Conservation (phyloP, 2,113 vertebrate genomes). For the Prionailurus bengalensis region DNA sequence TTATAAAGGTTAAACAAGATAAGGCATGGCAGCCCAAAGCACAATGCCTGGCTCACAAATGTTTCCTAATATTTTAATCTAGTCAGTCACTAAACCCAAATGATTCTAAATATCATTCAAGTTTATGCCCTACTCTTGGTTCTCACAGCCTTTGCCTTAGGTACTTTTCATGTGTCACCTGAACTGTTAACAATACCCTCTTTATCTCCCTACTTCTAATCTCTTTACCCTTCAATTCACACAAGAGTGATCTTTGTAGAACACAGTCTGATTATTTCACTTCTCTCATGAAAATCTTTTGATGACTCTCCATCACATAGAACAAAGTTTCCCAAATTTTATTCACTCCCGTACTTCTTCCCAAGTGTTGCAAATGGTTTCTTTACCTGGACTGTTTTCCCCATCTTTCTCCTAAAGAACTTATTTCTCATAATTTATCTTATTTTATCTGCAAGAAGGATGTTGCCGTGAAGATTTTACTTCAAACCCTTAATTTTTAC, state of each 20-base stretch:
- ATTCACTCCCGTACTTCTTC: background rate
- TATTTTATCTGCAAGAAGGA: background rate
- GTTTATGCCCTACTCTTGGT: background rate
- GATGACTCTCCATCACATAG: background rate
- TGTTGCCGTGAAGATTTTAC: background rate
- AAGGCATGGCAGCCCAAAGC: background rate
- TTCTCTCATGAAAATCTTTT: background rate
- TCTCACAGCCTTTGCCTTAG: background rate
- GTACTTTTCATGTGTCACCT: background rate
- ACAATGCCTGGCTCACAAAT: background rate
- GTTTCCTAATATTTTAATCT: background rate
- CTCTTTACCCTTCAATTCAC: background rate
- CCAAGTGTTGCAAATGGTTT: background rate
- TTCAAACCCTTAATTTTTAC: background rate
- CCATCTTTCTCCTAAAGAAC: background rate
- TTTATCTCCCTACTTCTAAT: background rate
- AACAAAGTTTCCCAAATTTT: background rate
- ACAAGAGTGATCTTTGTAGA: background rate
- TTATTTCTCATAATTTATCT: background rate
- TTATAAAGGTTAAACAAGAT: background rate
- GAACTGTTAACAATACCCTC: background rate
- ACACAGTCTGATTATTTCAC: background rate
- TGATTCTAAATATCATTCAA: background rate
- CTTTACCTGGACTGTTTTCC: background rate
- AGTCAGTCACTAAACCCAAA: background rate